phyloP scores from a whole-genome alignment of 2,888 invertebrate genomes.

The Archips crataeganus region DNA sequence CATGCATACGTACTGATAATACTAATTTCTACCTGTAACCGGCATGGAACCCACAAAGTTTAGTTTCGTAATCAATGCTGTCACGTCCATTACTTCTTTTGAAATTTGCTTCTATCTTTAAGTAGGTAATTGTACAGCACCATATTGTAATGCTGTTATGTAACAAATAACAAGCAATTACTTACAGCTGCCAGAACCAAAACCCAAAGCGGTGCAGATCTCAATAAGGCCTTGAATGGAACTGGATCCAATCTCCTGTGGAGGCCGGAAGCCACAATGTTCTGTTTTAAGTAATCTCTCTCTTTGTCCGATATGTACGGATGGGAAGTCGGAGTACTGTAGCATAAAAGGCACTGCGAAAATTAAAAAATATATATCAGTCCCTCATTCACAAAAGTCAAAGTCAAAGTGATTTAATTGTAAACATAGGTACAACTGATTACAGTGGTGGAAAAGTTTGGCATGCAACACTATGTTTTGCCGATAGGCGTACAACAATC shows the following conservation, averaged over 20 bases:
- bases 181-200: conserved; percentile 89
- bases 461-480: too few relatives aligned
- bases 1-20: too few relatives aligned
- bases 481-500: too few relatives aligned
- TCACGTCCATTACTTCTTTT: neutral
- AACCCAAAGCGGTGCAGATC: conserved; percentile 88
- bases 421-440: too few relatives aligned
- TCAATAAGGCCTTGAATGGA: conserved; percentile 89
- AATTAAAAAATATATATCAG: neutral
- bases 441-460: too few relatives aligned
- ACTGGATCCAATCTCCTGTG: conserved; percentile 85
- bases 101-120: neutral
- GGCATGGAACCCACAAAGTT: neutral
- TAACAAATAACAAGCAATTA: conserved; percentile 40
- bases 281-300: conserved; percentile 75
- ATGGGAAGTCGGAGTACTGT: conserved; percentile 79
- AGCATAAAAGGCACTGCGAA: conserved; percentile 74
- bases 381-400: too few relatives aligned
- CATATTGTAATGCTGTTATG: neutral
- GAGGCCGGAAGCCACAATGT: conserved; percentile 83
- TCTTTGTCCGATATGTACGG: conserved; percentile 85
- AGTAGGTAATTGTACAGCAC: neutral
- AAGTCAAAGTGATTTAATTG: too few relatives aligned
- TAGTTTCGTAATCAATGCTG: neutral
- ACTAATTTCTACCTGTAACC: too few relatives aligned